Evolutionary conservation across 2,113 vertebrate genomes (phyloP), one percentile per base, ranked within the genome.

Genomic region (Cephalopholis sonnerati): DNA sequence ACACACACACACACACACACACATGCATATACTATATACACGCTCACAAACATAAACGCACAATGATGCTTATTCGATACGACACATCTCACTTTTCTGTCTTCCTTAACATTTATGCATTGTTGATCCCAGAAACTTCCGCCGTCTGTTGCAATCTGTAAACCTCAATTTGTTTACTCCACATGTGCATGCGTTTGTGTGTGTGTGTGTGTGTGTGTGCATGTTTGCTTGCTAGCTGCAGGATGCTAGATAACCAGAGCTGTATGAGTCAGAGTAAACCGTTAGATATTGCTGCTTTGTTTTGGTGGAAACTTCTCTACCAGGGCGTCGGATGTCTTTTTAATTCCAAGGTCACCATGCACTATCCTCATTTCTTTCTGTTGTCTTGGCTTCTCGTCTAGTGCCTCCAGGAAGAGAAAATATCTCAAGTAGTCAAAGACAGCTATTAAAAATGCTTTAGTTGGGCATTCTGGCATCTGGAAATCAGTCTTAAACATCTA

Each of bases 301-400:
- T 91, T 86, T 73, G 57, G 20, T 79, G 41, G 57, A 78, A 89
- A 88, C 80, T 71, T 78, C 44, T 75, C 59, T 29, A 64, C 3
- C 50, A 41, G 83, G 41, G 66, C 69, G 17, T 85, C 72, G 74
- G 63, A 81, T 76, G 20, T 83, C 72, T 74, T 90, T 93, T 87
- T 72, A 83, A 89, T 89, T 90, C 81, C 89, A 93, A 92, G 91
- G 93, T 93, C 89, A 90, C n/a, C 24, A 58, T 24, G 64, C 44
- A 75, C 79, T 22, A 29, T 83, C 50, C 51, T 58, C 12, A 16
- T 65, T 81, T 48, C 12, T 24, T 71, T 51, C 2, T 41, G 55
- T 71, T 17, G 1, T 25, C 54, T 55, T 77, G 63, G 50, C 10
- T 58, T 39, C 10, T 50, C 66, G 9, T 85, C 6, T 10, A 18